These are phyloP conservation scores for Ceratothoa steindachneri DNA, from an alignment of 2,888 invertebrate genomes.

Conservation along the genomic window DNA sequence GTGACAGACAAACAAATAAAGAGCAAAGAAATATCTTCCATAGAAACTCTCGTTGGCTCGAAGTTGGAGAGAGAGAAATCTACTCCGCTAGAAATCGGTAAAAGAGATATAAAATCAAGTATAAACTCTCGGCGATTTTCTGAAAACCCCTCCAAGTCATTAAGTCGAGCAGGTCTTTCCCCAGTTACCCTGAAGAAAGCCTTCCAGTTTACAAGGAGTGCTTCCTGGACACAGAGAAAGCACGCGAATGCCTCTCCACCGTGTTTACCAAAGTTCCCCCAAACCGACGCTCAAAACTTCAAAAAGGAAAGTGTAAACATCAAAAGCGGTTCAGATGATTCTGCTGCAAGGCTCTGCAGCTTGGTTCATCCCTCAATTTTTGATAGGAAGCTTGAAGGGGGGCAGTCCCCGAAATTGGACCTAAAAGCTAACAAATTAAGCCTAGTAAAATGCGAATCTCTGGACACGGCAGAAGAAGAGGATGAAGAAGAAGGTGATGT, in stretches of 20 bases:
- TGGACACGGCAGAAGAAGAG: conserved; percentile 37
- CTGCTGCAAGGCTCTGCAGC: conserved; percentile 20
- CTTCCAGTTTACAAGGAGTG: not conserved
- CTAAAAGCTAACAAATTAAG: not conserved
- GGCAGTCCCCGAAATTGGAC: not conserved
- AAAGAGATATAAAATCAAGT: not conserved
- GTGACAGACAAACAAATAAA: not conserved
- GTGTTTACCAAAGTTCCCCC: not conserved
- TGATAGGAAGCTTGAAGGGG: conserved; percentile 30
- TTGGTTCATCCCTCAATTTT: conserved; percentile 31
- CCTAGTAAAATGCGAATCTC: conserved; percentile 26
- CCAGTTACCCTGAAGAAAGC: not conserved
- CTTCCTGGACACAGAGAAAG: not conserved
- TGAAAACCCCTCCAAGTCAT: not conserved
- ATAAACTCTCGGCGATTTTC: not conserved
- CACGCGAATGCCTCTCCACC: not conserved
- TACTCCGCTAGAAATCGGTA: not conserved
- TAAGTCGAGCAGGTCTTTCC: conserved; percentile 1
- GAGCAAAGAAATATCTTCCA: not conserved
- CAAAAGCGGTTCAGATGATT: not conserved
- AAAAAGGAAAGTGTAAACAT: not conserved
- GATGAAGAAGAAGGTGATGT: conserved; percentile 30
- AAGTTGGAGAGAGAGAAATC: not conserved
- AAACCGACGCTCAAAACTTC: not conserved
- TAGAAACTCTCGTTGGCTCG: not conserved